phyloP scores from a whole-genome alignment of 1,140 invertebrate genomes.

The Lepidurus arcticus region DNA sequence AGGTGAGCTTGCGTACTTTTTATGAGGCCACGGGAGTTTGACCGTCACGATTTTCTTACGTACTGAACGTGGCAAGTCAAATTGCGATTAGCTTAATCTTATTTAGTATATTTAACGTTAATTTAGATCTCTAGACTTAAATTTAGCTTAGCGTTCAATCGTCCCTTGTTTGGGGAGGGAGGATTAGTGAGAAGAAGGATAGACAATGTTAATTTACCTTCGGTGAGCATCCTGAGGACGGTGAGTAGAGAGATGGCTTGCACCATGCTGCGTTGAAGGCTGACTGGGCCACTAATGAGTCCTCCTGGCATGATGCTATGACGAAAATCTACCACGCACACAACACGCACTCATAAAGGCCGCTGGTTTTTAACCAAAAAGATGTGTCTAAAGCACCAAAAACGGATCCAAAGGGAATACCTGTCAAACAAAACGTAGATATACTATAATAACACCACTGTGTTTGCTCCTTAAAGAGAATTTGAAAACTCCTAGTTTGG shows the following conservation, averaged over 20 bases:
- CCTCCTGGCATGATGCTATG: conserved; percentile 20
- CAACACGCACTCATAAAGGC: conserved; percentile 20
- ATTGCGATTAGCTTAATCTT: too few relatives aligned
- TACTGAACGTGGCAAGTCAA: too few relatives aligned
- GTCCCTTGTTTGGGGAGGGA: too few relatives aligned
- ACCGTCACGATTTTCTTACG: too few relatives aligned
- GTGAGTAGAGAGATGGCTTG: conserved; percentile 76
- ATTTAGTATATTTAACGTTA: too few relatives aligned
- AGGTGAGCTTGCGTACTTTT: conserved; percentile 25
- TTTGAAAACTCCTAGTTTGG: not conserved
- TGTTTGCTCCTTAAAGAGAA: not conserved
- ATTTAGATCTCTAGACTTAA: too few relatives aligned
- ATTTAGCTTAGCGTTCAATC: too few relatives aligned
- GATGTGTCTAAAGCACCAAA: not conserved
- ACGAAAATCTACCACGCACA: conserved; percentile 2
- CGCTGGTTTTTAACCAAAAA: not conserved
- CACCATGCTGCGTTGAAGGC: conserved; percentile 55
- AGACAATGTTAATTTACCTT: conserved; percentile 53
- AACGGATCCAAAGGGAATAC: not conserved
- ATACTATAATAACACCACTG: not conserved
- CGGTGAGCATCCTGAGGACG: conserved; percentile 70
- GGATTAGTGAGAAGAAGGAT: too few relatives aligned
- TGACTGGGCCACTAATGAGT: conserved; percentile 15
- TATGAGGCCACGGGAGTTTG: not conserved
- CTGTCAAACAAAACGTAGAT: not conserved